Percentiles rank a stretch among this genome's conserved stretches.
These are phyloP conservation scores for Cydia splendana DNA, from an alignment of 1,140 invertebrate genomes.

Conservation along the genomic window DNA sequence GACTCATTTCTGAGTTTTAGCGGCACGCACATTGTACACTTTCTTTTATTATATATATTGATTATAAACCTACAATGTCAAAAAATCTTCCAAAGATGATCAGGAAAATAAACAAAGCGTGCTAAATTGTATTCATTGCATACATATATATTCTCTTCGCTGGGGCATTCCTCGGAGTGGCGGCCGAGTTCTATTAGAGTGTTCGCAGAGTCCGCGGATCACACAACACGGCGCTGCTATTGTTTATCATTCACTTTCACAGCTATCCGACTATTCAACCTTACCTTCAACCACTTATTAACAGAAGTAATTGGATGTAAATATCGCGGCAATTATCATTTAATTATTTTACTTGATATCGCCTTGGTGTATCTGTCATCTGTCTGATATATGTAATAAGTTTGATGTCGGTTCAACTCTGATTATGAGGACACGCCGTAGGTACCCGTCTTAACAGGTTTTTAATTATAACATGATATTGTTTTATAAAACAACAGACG, in stretches of 20 bases:
- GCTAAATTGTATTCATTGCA: background rate
- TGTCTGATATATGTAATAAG: conserved; percentile 5
- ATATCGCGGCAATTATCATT: conserved; percentile 11
- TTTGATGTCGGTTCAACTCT: background rate
- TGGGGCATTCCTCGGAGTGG: conserved; percentile 55
- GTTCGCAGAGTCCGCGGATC: conserved; percentile 48
- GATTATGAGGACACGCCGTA: background rate
- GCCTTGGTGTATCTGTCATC: background rate
- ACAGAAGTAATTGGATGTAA: conserved; percentile 6
- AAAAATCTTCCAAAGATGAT: background rate
- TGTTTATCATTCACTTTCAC: conserved; percentile 45
- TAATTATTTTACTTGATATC: conserved; percentile 2
- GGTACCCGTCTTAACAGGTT: too few species aligned
- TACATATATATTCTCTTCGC: conserved; percentile 54
- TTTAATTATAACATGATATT: too few species aligned
- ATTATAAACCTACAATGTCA: too few species aligned
- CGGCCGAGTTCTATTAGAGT: conserved; percentile 52
- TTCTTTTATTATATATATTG: too few species aligned
- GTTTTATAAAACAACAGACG: too few species aligned
- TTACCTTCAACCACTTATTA: background rate
- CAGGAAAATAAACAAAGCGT: conserved; percentile 14
- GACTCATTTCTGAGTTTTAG: too few species aligned
- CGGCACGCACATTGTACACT: too few species aligned
- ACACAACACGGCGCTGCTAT: conserved; percentile 43
- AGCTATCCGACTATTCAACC: conserved; percentile 21